Percentiles rank a stretch among this genome's conserved stretches.
Evolutionary conservation across 2,113 vertebrate species (phyloP).

Genomic region (Eonycteris spelaea): DNA sequence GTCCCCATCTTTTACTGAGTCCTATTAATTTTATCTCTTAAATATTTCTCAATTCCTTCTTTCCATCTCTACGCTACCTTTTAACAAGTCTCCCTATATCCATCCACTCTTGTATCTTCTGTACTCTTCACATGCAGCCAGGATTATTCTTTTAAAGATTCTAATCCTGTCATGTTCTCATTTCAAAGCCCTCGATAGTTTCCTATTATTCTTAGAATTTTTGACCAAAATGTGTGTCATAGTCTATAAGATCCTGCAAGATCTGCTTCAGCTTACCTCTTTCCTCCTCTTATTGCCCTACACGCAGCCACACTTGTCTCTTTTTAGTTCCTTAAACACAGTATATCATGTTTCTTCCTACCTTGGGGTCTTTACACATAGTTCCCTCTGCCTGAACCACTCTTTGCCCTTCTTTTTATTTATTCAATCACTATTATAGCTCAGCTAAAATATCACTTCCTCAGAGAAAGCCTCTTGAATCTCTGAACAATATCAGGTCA

Average conservation of each 20-base stretch:
- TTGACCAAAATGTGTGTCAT: slow-evolving; percentile 6
- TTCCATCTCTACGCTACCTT: neutral
- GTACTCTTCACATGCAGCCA: neutral
- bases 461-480: slow-evolving; percentile 17
- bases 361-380: neutral
- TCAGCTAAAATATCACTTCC: slow-evolving; percentile 14
- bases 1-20: neutral
- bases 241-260: neutral
- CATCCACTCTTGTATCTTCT: neutral
- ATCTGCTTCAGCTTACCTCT: neutral
- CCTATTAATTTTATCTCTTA: neutral
- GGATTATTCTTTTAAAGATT: neutral
- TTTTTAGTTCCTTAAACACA: slow-evolving; percentile 32
- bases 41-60: slow-evolving; percentile 41
- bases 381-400: neutral
- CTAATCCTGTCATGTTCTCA: neutral
- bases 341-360: neutral
- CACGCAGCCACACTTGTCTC: neutral
- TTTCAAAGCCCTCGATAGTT: neutral
- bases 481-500: neutral
- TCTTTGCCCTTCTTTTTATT: neutral
- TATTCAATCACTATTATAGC: neutral
- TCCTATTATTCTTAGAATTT: neutral
- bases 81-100: neutral
- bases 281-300: neutral